A percentile compares a stretch with the other conserved stretches of the same genome.
phyloP scores from a whole-genome alignment of 2,797 vertebrate genomes.

The Pelochelys cantorii region DNA sequence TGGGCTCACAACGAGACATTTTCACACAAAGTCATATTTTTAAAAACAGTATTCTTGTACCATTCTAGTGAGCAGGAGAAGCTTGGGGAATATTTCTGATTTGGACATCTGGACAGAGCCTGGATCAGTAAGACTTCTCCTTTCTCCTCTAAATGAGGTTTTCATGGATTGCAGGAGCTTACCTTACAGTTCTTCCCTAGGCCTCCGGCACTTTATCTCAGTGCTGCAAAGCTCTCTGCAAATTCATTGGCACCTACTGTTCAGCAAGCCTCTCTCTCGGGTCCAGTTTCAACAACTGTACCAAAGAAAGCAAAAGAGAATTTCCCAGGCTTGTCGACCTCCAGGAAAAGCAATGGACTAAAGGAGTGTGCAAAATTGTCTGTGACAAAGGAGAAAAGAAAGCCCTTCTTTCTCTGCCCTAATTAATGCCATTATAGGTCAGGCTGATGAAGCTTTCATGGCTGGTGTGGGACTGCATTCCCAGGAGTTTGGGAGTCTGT shows the following conservation, averaged over 20 bases:
- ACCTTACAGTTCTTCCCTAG: neutral
- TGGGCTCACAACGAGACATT: neutral
- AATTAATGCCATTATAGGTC: slow-evolving; percentile 20
- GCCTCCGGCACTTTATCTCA: neutral
- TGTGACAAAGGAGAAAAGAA: slow-evolving; percentile 21
- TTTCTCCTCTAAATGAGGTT: neutral
- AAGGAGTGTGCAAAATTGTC: slow-evolving; percentile 29
- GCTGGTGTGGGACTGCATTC: neutral
- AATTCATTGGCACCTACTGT: slow-evolving; percentile 27
- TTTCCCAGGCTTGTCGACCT: slow-evolving; percentile 1
- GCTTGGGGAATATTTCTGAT: neutral
- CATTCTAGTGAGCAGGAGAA: neutral
- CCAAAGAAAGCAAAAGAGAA: neutral
- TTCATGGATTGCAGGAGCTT: neutral
- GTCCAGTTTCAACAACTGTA: slow-evolving; percentile 50
- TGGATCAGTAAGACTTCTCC: neutral
- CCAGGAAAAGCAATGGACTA: neutral
- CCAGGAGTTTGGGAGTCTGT: rapidly evolving
- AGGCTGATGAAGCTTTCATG: neutral
- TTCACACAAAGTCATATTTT: too few relatives aligned
- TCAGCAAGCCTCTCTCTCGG: slow-evolving; percentile 34
- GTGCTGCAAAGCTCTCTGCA: slow-evolving; percentile 31
- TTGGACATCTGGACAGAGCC: neutral
- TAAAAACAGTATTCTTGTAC: neutral
- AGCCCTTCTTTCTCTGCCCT: slow-evolving; percentile 1